These are phyloP conservation scores for Junonia oenone DNA, from an alignment of 2,888 invertebrate species.

Conservation along the genomic window DNA sequence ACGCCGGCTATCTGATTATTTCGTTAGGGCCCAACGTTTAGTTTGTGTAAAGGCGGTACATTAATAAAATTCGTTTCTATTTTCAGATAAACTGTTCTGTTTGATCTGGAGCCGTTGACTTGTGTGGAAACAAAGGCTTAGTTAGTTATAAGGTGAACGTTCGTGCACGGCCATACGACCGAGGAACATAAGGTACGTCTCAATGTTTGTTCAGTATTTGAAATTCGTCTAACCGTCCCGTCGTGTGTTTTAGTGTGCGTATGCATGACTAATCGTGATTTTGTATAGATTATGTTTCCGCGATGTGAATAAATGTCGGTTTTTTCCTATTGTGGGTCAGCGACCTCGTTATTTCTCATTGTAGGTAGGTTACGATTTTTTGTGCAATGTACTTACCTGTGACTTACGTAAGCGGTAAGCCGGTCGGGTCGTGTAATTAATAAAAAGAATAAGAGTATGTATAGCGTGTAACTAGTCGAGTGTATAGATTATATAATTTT, in stretches of 20 bases:
- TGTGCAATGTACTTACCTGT: slow-evolving; percentile 44
- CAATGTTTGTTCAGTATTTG: slow-evolving; percentile 39
- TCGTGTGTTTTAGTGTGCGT: slow-evolving; percentile 41
- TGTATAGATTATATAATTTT: slow-evolving; percentile 55
- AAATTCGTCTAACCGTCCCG: slow-evolving; percentile 37
- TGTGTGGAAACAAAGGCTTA: slow-evolving; percentile 68
- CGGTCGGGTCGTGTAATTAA: slow-evolving; percentile 53
- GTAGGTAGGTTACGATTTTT: slow-evolving; percentile 57
- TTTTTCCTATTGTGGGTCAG: slow-evolving; percentile 64
- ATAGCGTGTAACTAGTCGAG: slow-evolving; percentile 37
- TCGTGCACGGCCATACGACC: slow-evolving; percentile 41
- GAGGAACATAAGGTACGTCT: slow-evolving; percentile 61
- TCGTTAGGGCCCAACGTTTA: slow-evolving; percentile 32
- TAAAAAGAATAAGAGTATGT: slow-evolving; percentile 37
- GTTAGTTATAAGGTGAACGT: slow-evolving; percentile 65
- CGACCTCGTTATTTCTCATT: slow-evolving; percentile 47
- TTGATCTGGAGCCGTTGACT: slow-evolving; percentile 72
- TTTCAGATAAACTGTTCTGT: slow-evolving; percentile 74
- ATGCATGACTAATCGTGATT: slow-evolving; percentile 57
- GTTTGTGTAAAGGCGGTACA: slow-evolving; percentile 60
- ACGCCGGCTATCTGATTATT: slow-evolving; percentile 29
- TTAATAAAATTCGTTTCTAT: slow-evolving; percentile 74
- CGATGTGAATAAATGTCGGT: slow-evolving; percentile 35
- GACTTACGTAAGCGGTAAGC: slow-evolving; percentile 58
- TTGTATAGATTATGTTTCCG: slow-evolving; percentile 43